Conservation (phyloP, 1,140 invertebrate genomes). For the Hylyphantes graminicola region DNA sequence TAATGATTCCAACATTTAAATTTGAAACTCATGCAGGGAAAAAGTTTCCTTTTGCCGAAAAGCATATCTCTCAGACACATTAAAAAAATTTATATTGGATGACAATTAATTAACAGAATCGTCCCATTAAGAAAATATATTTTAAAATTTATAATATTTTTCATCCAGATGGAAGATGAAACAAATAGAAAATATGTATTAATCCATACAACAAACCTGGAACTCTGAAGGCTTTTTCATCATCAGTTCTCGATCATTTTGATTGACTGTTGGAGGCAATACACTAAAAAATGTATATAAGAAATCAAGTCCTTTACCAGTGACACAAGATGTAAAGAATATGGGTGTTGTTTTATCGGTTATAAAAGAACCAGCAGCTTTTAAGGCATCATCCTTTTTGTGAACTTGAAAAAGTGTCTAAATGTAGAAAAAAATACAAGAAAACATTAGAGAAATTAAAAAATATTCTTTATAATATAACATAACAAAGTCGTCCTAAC, state of each 20-base stretch:
- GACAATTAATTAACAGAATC: no score
- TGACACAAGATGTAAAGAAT: constrained; percentile 95
- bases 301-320: constrained; percentile 83
- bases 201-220: constrained; percentile 65
- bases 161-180: no score
- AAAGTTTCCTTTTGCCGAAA: no score
- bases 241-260: constrained; percentile 78
- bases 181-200: background rate
- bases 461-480: background rate
- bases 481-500: background rate
- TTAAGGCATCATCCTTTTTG: constrained; percentile 79
- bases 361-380: constrained; percentile 74
- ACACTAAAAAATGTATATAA: constrained; percentile 83
- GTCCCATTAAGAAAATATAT: no score
- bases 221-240: constrained; percentile 72
- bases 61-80: no score
- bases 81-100: no score
- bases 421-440: background rate
- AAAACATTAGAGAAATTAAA: background rate
- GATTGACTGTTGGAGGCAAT: constrained; percentile 77
- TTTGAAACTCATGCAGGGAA: no score
- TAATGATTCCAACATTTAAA: no score
- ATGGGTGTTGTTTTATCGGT: constrained; percentile 82
- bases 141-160: no score
- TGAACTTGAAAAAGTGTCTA: constrained; percentile 74